phyloP scores from a whole-genome alignment of 2,797 vertebrate species.

The Tadarida brasiliensis region DNA sequence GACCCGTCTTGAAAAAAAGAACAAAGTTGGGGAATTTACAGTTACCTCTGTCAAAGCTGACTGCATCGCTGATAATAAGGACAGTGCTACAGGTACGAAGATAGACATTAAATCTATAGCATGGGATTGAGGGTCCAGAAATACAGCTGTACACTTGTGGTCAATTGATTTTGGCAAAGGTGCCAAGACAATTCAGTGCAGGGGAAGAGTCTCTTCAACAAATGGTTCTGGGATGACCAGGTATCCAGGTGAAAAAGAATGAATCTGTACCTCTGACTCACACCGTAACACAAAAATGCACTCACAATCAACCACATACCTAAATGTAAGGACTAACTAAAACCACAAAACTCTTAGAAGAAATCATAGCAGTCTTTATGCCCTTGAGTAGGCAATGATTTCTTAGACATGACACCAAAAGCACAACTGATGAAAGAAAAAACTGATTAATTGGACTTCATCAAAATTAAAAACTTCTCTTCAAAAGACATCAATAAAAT shows the following conservation, averaged over 20 bases:
- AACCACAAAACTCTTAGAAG: slow-evolving; percentile 12
- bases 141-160: background rate
- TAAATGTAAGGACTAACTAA: slow-evolving; percentile 29
- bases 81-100: background rate
- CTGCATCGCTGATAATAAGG: background rate
- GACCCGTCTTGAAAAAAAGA: slow-evolving; percentile 21
- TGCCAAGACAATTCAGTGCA: background rate
- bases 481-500: slow-evolving; percentile 29
- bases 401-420: slow-evolving; percentile 30
- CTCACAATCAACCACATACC: background rate
- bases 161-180: slow-evolving; percentile 1
- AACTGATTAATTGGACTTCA: background rate
- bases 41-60: slow-evolving; percentile 19
- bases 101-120: background rate
- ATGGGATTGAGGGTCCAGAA: background rate
- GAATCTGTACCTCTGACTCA: background rate
- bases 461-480: background rate
- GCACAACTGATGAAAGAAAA: slow-evolving; percentile 1
- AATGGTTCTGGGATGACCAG: background rate
- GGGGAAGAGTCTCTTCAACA: background rate
- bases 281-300: slow-evolving; percentile 6
- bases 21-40: background rate
- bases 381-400: slow-evolving; percentile 25
- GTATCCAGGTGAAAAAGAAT: background rate
- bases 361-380: background rate